Evolutionary conservation across 2,113 vertebrate species (phyloP).

Genomic region (Edolisoma coerulescens): DNA sequence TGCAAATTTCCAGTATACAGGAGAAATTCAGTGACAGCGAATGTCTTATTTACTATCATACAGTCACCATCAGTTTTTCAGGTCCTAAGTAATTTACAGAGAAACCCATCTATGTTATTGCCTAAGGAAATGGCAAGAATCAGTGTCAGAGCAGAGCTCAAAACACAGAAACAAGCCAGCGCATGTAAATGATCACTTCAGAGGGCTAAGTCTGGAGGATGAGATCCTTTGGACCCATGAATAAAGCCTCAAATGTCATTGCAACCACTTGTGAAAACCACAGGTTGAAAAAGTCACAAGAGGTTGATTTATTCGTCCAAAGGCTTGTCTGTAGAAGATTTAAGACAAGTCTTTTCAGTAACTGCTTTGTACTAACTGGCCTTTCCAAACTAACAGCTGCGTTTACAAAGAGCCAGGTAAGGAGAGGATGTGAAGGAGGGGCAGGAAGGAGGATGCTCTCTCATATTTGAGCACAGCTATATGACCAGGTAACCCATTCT

Average conservation of each 20-base stretch:
- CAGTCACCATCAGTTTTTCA: neutral
- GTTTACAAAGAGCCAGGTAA: neutral
- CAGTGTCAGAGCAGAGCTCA: neutral
- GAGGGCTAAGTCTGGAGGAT: neutral
- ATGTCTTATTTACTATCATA: neutral
- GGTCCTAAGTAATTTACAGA: neutral
- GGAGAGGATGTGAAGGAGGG: neutral
- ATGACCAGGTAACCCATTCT: neutral
- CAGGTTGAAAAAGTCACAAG: neutral
- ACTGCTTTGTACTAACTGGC: neutral
- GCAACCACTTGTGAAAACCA: neutral
- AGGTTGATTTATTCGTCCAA: neutral
- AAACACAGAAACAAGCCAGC: neutral
- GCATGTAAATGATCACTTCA: neutral
- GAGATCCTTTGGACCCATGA: neutral
- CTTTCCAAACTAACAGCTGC: neutral
- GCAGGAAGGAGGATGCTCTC: neutral
- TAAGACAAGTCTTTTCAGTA: neutral
- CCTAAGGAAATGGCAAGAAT: neutral
- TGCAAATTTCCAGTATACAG: neutral
- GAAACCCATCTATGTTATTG: neutral
- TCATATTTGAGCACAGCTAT: rapidly evolving
- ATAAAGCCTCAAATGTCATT: neutral
- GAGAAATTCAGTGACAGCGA: neutral
- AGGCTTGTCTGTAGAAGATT: neutral